A percentile compares a stretch with the other conserved stretches of the same genome.
phyloP scores from a whole-genome alignment of 2,113 vertebrate species.

The Pampusana beccarii region DNA sequence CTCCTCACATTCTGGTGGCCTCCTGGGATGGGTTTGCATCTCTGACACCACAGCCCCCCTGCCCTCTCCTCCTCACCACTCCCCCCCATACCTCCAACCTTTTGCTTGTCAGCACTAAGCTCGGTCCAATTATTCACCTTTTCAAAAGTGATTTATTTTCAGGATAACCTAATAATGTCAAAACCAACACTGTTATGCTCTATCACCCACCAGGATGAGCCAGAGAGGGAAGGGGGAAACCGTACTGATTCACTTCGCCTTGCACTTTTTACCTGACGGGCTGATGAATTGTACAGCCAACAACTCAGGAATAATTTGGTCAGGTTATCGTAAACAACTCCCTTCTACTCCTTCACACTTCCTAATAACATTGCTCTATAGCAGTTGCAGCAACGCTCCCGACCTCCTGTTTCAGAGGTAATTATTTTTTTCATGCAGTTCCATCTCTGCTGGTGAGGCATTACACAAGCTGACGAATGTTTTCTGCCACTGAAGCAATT shows the following conservation, averaged over 20 bases:
- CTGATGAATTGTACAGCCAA: slow-evolving; percentile 50
- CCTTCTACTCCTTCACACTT: slow-evolving; percentile 50
- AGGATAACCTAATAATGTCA: slow-evolving; percentile 69
- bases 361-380: slow-evolving; percentile 45
- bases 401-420: slow-evolving; percentile 30
- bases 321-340: slow-evolving; percentile 61
- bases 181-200: slow-evolving; percentile 63
- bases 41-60: background rate
- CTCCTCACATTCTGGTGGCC: background rate
- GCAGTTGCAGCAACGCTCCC: background rate
- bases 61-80: background rate
- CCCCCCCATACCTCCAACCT: background rate
- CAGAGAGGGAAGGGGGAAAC: background rate
- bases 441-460: background rate
- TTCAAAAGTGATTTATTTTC: slow-evolving; percentile 73
- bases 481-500: slow-evolving; percentile 19
- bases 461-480: background rate
- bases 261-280: slow-evolving; percentile 50
- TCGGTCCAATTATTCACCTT: slow-evolving; percentile 69
- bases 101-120: slow-evolving; percentile 61
- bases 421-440: background rate
- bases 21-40: background rate
- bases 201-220: slow-evolving; percentile 42
- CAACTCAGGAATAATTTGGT: slow-evolving; percentile 60
- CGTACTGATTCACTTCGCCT: slow-evolving; percentile 26